Percentiles rank a stretch among this genome's conserved stretches.
Conservation (phyloP, 2,888 invertebrate genomes). For the Stramonita haemastoma region DNA sequence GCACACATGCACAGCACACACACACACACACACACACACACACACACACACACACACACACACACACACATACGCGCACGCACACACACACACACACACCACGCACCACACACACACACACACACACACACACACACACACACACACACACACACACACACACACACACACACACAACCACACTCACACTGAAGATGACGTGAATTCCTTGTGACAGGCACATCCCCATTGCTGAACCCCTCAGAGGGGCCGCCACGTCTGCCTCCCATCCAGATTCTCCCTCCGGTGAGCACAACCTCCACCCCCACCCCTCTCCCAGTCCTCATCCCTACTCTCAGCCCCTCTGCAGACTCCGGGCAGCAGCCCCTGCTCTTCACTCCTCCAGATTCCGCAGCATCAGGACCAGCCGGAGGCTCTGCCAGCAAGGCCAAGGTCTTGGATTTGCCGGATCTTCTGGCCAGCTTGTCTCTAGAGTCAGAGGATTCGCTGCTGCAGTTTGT, state of each 20-base stretch:
- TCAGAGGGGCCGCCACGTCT: slow-evolving; percentile 51
- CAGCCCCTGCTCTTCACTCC: slow-evolving; percentile 29
- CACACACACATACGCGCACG: no score
- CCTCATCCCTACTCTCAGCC: slow-evolving; percentile 59
- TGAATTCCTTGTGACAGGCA: slow-evolving; percentile 19
- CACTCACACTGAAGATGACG: not conserved
- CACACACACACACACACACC: no score
- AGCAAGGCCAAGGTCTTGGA: slow-evolving; percentile 48
- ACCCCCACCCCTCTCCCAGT: slow-evolving; percentile 67
- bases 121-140: not conserved
- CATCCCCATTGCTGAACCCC: slow-evolving; percentile 53
- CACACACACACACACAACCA: not conserved
- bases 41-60: no score
- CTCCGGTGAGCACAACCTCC: slow-evolving; percentile 59
- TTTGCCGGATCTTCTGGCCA: slow-evolving; percentile 56
- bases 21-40: no score
- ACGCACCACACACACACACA: no score
- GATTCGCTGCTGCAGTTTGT: slow-evolving; percentile 50
- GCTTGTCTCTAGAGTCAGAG: slow-evolving; percentile 53
- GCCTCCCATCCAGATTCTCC: slow-evolving; percentile 60
- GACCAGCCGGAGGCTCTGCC: slow-evolving; percentile 35
- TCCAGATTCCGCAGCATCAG: not conserved
- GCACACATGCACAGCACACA: no score
- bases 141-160: not conserved
- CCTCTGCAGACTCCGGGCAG: slow-evolving; percentile 37